Base-by-base conservation (phyloP, 2,797 vertebrate genomes). In the Enteromius unitaeniatus region DNA sequence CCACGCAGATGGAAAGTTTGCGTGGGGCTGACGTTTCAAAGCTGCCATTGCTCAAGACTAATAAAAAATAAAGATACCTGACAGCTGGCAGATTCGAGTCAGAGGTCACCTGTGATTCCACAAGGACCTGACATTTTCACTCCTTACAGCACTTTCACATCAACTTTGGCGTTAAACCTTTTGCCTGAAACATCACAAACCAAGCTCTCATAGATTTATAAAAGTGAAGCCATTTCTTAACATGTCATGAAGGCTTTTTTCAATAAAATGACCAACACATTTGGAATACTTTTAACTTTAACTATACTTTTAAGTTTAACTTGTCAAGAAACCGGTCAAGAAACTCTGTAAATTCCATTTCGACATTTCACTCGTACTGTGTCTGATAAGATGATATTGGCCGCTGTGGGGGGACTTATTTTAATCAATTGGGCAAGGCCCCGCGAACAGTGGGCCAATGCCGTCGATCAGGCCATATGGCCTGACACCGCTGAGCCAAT, bases 81-180 rank as follows among this genome's bases (percentile, higher is more conserved):
- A 89, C 64, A 87, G 85, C 13, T 68, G 55, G 83, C 60, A 72
- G 86, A 88, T 77, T 85, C 81, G 42, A 84, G 80, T 79, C 72
- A 75, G 11, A 79, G 74, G 84, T 83, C 75, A 78, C 37, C 40
- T 26, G 47, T 13, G 78, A 76, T 82, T 81, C 81, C 84, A 49
- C 72, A 76, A 83, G 72, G 84, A 84, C 42, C 64, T 67, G 83
- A 53, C 70, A 83, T 69, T 80, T 78, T 60, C 55, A 72, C 81
- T 83, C 80, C 64, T 58, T n/a, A 55, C 60, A 62, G 5, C 26
- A 62, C 60, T 62, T 62, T 62, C 13, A 62, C 60, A 15, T 15
- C 23, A 2, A 26, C 60, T 28, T 28, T 62, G 2, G 2, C 28
- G 60, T 28, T 28, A 28, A 28, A 62, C 13, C 26, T 15, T 62